Evolutionary conservation across 2,113 vertebrate species (phyloP).

Genomic region (Pedetes capensis): DNA sequence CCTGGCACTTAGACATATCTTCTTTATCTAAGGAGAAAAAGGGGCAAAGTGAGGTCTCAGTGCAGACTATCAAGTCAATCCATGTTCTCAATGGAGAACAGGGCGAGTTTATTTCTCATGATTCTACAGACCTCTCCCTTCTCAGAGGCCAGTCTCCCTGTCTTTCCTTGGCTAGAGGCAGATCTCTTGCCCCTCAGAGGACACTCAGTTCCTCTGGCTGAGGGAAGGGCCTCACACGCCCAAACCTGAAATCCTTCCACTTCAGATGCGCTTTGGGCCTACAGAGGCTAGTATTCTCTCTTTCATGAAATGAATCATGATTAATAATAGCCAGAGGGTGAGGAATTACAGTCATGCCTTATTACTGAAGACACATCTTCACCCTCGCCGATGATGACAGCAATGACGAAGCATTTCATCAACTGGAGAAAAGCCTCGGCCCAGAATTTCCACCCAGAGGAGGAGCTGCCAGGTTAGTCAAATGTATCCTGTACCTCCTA

Average conservation of each 20-base stretch:
- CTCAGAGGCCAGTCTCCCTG: neutral
- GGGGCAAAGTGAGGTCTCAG: neutral
- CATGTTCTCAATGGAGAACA: neutral
- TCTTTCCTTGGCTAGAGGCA: neutral
- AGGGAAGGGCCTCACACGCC: neutral
- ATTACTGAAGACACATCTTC: constrained; percentile 75
- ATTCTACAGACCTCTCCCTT: neutral
- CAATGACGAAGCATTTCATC: constrained; percentile 74
- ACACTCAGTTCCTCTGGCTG: neutral
- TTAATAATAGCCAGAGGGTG: constrained; percentile 79
- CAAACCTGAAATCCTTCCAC: constrained; percentile 55
- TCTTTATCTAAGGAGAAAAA: neutral
- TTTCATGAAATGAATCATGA: constrained; percentile 79
- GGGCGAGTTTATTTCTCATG: neutral
- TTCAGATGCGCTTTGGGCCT: constrained; percentile 74
- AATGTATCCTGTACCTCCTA: constrained; percentile 71
- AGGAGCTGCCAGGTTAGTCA: constrained; percentile 74
- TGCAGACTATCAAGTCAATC: neutral
- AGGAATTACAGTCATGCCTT: constrained; percentile 79
- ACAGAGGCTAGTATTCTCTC: constrained; percentile 58
- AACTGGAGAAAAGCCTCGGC: constrained; percentile 39
- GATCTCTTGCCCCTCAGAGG: neutral
- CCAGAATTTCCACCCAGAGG: constrained; percentile 74
- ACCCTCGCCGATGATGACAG: constrained; percentile 67
- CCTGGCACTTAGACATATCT: neutral